Evolutionary conservation across 1,140 invertebrate species (phyloP), one percentile per base, ranked within the genome.

Genomic region (Doryteuthis pealeii): DNA sequence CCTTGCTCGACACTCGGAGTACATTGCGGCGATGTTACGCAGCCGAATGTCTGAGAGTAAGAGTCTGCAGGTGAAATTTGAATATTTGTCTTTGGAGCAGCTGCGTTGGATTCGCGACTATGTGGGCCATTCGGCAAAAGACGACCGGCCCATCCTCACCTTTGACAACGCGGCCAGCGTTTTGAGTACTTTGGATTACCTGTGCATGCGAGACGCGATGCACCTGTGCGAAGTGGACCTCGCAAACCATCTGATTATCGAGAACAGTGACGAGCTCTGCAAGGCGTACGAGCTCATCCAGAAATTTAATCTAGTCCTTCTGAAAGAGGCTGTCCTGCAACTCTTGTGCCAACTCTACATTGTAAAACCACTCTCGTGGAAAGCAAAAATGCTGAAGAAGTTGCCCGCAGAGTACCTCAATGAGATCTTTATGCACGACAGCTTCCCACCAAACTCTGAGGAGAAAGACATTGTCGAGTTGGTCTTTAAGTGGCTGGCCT

Each of bases 311-410:
- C 54, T 62, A 5, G 18, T 62, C 18, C 18, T 62, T 62, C 54
- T 62, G 54, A 62, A 62, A 62, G 26, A 62, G 26, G 54, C 54
- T 6, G 26, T 62, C 18, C 18, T 62, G 22, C 54, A 62, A 18
- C 22, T 62, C 26, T 28, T 62, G 5, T 62, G 54, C 54, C 54
- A 62, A 62, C 54, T 62, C 2, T 62, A 62, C 26, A 28, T 62
- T 5, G 26, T 62, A 18, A 62, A 62, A 62, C 54, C 54, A 6
- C 54, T 62, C 22, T 62, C 54, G 26, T 62, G 54, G 54, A 62
- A 62, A 62, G 54, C 54, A 62, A 62, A 62, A 62, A 62, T 62
- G 54, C 18, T 62, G 54, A 62, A 62, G 5, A 62, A 22, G 54
- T 28, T 62, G 6, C 54, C 54, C 26, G 54, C 54, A 62, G 54